These are phyloP conservation scores for Opisthograptis luteolata DNA, from an alignment of 2,888 invertebrate species.

Conservation along the genomic window DNA sequence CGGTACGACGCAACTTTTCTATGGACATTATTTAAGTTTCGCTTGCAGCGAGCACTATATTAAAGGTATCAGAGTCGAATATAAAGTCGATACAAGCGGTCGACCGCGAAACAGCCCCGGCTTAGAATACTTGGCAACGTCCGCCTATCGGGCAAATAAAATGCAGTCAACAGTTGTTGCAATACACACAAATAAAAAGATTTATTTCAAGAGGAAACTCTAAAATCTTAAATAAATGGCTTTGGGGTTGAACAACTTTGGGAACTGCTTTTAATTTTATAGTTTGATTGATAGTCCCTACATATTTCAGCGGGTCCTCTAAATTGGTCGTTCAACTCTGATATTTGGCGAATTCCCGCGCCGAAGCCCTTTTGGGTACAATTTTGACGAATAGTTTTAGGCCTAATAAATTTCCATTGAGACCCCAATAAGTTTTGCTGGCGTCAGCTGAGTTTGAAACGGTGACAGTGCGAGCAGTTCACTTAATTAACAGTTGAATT, in stretches of 20 bases:
- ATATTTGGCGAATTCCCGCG: constrained; percentile 70
- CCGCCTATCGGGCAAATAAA: constrained; percentile 74
- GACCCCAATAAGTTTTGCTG: constrained; percentile 69
- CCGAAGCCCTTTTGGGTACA: constrained; percentile 65
- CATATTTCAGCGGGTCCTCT: constrained; percentile 53
- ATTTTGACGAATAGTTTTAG: constrained; percentile 81
- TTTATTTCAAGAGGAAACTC: constrained; percentile 27
- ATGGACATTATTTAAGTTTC: constrained; percentile 76
- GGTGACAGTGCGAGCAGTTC: constrained; percentile 72
- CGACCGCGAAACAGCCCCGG: constrained; percentile 70
- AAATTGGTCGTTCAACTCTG: constrained; percentile 68
- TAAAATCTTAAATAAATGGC: constrained; percentile 23
- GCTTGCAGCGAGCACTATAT: constrained; percentile 68
- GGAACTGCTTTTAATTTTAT: constrained; percentile 34
- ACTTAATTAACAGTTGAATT: constrained; percentile 80
- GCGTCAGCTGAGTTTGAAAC: constrained; percentile 70
- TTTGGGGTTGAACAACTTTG: constrained; percentile 19
- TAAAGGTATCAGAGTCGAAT: constrained; percentile 71
- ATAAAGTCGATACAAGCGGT: constrained; percentile 72
- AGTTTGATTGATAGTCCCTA: constrained; percentile 48
- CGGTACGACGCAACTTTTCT: constrained; percentile 69
- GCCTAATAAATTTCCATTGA: constrained; percentile 82
- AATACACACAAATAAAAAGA: constrained; percentile 38
- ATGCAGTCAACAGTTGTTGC: constrained; percentile 70
- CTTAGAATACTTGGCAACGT: constrained; percentile 70